Evolutionary conservation across 1,140 invertebrate genomes (phyloP), one percentile per base, ranked within the genome.

Genomic region (Lysiphlebus fabarum): DNA sequence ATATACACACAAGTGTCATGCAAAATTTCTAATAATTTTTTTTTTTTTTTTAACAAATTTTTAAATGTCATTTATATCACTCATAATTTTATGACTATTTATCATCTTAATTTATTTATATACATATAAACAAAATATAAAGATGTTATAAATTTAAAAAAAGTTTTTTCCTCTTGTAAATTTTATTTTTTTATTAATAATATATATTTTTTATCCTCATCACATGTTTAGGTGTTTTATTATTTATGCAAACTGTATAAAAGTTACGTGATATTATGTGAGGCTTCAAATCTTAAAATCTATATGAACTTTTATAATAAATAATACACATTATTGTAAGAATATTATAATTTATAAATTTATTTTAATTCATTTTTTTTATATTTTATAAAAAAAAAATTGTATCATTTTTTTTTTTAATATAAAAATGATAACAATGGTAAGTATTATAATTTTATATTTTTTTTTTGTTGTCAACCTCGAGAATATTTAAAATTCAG

Each of bases 211-310:
- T 26, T 26, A 26, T 26, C 17, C 17, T 26, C 38, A 36, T n/a
- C 49, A 51, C 36, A 6, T 51, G 49, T n/a, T 33, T 0, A 51
- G 14, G 2, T 26, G 17, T 26, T 26, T 26, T 26, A 26, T 26
- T 26, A 26, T 14, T 47, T 14, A 36, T n/a, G 9, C 49, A n/a
- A 36, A 51, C 7, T 6, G 34, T 40, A 51, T 3, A 2, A 38
- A 34, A 37, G 34, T 51, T 34, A 51, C 36, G 49, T 51, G 36
- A 36, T 51, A 37, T n/a, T 12, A 51, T 36, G 49, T 38, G 49
- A 34, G 36, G 49, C 49, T 51, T 51, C 47, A 8, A 34, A 34
- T 36, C 12, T 4, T 11, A 40, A 36, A n/a, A 51, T 4, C 5
- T 0, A 51, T 10, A 5, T n/a, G 36, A 51, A 51, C 38, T 36